phyloP scores from a whole-genome alignment of 1,140 invertebrate species.

The fruit fly (Drosophila melanogaster) region Release_6_plus_ISO1_MT NT_033779.5:14679001-14679500 shows the following conservation, averaged over 20 bases:
- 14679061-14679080: conserved; percentile 55
- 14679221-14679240: conserved; percentile 65
- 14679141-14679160: conserved; percentile 80
- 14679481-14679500: conserved; percentile 4
- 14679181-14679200: conserved; percentile 37
- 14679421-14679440: conserved; percentile 69
- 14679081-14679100: conserved; percentile 62
- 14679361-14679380: conserved; percentile 63
- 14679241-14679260: conserved; percentile 18
- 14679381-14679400: conserved; percentile 22
- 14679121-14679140: conserved; percentile 54
- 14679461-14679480: conserved; percentile 22
- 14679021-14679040: not conserved
- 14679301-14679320: conserved; percentile 80
- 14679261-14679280: conserved; percentile 58
- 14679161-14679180: conserved; percentile 60
- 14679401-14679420: conserved; percentile 61
- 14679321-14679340: conserved; percentile 51
- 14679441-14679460: conserved; percentile 28
- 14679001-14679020: conserved; percentile 14
- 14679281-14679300: conserved; percentile 71
- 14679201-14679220: conserved; percentile 45
- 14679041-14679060: not conserved
- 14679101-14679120: conserved; percentile 47
- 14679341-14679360: conserved; percentile 73